Conservation (phyloP, 1,140 invertebrate species). For the Hydropsyche tenuis region DNA sequence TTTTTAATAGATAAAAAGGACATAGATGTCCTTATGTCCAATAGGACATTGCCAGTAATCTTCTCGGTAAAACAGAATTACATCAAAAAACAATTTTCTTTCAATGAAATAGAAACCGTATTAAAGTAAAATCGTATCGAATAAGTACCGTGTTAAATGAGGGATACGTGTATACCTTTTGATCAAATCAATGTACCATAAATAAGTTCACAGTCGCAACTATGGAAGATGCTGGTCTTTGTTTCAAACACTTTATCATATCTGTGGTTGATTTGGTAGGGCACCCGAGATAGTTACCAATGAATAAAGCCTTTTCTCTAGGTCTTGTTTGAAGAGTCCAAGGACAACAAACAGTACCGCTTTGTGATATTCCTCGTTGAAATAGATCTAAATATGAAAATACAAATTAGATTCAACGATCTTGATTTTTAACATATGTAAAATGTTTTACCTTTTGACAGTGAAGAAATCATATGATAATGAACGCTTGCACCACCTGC, state of each 20-base stretch:
- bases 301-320: constrained; percentile 69
- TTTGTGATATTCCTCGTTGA: constrained; percentile 76
- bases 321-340: constrained; percentile 76
- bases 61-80: too few relatives aligned
- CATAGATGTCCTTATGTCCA: too few relatives aligned
- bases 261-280: constrained; percentile 62
- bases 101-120: too few relatives aligned
- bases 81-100: too few relatives aligned
- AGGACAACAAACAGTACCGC: constrained; percentile 73
- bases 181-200: constrained; percentile 53
- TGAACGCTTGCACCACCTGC: constrained; percentile 67
- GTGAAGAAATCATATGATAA: constrained; percentile 69
- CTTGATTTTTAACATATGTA: not conserved
- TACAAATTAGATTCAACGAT: too few relatives aligned
- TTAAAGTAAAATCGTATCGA: too few relatives aligned
- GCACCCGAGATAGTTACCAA: constrained; percentile 75
- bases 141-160: too few relatives aligned
- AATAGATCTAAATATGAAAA: constrained; percentile 64
- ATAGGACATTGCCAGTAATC: too few relatives aligned
- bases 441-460: constrained; percentile 56
- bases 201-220: constrained; percentile 59
- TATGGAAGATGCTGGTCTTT: constrained; percentile 65
- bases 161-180: too few relatives aligned
- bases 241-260: constrained; percentile 76
- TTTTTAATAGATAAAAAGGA: too few relatives aligned